Percentiles rank a stretch among this genome's conserved stretches.
These are phyloP conservation scores for Monochamus alternatus DNA, from an alignment of 2,888 invertebrate genomes.

Conservation along the genomic window DNA sequence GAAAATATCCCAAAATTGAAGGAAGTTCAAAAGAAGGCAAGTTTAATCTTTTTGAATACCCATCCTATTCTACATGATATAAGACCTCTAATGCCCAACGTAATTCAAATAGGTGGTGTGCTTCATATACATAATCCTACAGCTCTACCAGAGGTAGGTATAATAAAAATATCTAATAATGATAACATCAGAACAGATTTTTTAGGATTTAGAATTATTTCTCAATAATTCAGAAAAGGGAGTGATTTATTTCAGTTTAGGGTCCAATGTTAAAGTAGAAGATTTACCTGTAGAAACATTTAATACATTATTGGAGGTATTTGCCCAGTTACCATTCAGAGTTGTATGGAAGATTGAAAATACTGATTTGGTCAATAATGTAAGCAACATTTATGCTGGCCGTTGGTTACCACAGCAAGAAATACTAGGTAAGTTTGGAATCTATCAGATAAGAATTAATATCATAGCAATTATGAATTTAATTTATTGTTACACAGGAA, in stretches of 20 bases:
- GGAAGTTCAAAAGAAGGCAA: conserved; percentile 56
- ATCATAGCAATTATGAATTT: too few species aligned
- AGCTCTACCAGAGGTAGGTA: conserved; percentile 53
- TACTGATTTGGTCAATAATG: not conserved
- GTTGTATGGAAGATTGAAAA: conserved; percentile 39
- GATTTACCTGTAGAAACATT: conserved; percentile 30
- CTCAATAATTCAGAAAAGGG: conserved; percentile 36
- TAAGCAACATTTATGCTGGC: conserved; percentile 13
- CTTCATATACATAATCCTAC: conserved; percentile 51
- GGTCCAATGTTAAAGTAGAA: conserved; percentile 37
- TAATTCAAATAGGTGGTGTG: conserved; percentile 60
- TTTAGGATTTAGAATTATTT: conserved; percentile 41
- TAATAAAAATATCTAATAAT: not conserved
- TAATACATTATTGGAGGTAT: conserved; percentile 27
- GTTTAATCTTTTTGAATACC: conserved; percentile 60
- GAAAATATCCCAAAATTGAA: conserved; percentile 49
- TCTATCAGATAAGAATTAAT: too few species aligned
- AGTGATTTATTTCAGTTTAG: conserved; percentile 42
- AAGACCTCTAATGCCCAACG: conserved; percentile 59
- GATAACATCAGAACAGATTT: not conserved
- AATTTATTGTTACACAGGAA: too few species aligned
- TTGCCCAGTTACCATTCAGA: conserved; percentile 27
- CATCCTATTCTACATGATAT: conserved; percentile 59
- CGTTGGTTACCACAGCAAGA: conserved; percentile 33
- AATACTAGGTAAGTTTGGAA: conserved; percentile 16